A percentile compares a stretch with the other conserved stretches of the same genome.
Conservation (phyloP, 1,140 invertebrate species). For the Hylyphantes graminicola region DNA sequence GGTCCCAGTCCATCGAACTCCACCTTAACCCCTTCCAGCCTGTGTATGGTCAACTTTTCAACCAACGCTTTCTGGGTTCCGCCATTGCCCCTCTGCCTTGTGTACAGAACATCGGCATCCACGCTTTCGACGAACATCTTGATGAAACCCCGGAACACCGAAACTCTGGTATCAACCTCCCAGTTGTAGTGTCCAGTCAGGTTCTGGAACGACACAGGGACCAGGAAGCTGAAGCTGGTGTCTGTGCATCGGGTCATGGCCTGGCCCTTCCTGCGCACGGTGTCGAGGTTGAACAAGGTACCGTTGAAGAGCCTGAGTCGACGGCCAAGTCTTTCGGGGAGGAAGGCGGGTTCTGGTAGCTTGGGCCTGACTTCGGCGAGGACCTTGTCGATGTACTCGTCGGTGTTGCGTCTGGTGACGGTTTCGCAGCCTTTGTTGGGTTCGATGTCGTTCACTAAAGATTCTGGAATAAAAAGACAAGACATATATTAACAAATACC, state of each 20-base stretch:
- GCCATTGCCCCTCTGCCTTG: not conserved
- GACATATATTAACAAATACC: too few relatives aligned
- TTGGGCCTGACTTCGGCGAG: slow-evolving; percentile 31
- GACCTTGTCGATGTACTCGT: slow-evolving; percentile 45
- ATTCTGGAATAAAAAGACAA: not conserved
- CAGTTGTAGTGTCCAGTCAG: slow-evolving; percentile 31
- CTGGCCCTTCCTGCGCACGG: not conserved
- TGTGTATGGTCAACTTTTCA: slow-evolving; percentile 34
- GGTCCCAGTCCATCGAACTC: slow-evolving; percentile 32
- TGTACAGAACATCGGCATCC: slow-evolving; percentile 23
- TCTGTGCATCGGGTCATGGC: slow-evolving; percentile 41
- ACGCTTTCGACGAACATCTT: slow-evolving; percentile 10
- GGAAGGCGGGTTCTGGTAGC: slow-evolving; percentile 23
- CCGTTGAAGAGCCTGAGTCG: slow-evolving; percentile 49
- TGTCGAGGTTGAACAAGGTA: slow-evolving; percentile 20
- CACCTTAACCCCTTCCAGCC: slow-evolving; percentile 27
- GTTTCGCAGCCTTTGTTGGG: not conserved
- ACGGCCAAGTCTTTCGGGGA: slow-evolving; percentile 26
- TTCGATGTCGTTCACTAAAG: not conserved
- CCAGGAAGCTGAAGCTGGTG: slow-evolving; percentile 31
- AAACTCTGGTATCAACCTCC: slow-evolving; percentile 9
- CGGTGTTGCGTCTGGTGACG: slow-evolving; percentile 26
- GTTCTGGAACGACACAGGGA: slow-evolving; percentile 23
- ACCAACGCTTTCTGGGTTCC: not conserved
- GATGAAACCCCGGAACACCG: slow-evolving; percentile 31